These are phyloP conservation scores for Plotosus lineatus DNA, from an alignment of 2,113 vertebrate genomes.

Conservation along the genomic window DNA sequence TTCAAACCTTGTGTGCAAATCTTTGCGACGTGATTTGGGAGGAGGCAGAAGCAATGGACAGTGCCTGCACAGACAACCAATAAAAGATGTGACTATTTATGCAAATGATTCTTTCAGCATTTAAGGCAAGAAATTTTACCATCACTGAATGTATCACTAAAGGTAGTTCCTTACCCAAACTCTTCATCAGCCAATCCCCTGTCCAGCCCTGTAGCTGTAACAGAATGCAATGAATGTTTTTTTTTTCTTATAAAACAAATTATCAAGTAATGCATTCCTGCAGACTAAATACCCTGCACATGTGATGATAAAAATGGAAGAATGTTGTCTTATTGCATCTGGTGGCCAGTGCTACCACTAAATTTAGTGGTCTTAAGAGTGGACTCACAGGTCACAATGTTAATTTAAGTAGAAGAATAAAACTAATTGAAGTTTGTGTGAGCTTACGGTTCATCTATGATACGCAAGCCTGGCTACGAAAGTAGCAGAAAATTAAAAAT, in stretches of 20 bases:
- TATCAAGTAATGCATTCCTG: background rate
- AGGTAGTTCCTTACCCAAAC: constrained; percentile 63
- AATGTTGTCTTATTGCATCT: no score
- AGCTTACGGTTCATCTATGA: no score
- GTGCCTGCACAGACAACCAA: constrained; percentile 32
- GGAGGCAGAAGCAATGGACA: constrained; percentile 24
- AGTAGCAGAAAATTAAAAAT: no score
- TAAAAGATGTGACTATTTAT: background rate
- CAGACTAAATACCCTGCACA: background rate
- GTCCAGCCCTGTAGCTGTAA: constrained; percentile 62
- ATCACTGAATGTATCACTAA: background rate
- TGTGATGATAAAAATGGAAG: no score
- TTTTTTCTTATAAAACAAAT: background rate
- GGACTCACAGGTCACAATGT: no score
- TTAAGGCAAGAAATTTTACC: background rate
- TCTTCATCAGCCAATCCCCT: constrained; percentile 26
- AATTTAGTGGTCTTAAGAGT: no score
- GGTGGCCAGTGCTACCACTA: no score
- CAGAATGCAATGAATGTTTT: constrained; percentile 16
- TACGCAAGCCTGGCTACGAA: no score
- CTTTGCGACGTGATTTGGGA: constrained; percentile 39
- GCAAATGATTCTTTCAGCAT: background rate
- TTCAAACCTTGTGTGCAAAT: constrained; percentile 56
- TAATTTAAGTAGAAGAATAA: no score
- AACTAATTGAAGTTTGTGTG: no score